phyloP scores from a whole-genome alignment of 2,113 vertebrate species.

The Setophaga kirtlandii region DNA sequence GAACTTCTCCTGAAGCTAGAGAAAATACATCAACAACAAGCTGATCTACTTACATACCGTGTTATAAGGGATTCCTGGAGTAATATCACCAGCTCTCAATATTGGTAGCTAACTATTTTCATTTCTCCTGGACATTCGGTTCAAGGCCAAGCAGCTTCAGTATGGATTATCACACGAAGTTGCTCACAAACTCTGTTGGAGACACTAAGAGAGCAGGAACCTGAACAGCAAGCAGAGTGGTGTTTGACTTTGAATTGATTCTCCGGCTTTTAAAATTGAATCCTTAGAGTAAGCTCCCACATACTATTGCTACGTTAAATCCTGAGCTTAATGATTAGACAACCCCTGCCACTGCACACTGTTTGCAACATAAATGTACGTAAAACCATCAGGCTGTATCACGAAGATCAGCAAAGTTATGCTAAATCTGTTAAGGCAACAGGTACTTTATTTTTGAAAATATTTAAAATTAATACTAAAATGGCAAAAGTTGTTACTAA shows the following conservation, averaged over 20 bases:
- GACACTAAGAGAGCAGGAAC: background rate
- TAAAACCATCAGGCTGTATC: slow-evolving; percentile 7
- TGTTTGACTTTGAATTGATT: background rate
- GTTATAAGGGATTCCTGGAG: background rate
- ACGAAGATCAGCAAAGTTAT: slow-evolving; percentile 37
- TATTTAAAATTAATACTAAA: background rate
- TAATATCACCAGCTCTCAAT: background rate
- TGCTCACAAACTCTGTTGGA: background rate
- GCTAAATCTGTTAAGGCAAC: background rate
- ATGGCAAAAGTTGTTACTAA: background rate
- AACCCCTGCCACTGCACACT: background rate
- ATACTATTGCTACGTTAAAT: slow-evolving; percentile 23
- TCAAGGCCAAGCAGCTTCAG: background rate
- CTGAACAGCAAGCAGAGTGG: background rate
- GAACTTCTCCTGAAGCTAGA: background rate
- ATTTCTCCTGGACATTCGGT: background rate
- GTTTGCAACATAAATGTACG: background rate
- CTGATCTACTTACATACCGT: background rate
- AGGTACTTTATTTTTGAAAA: background rate
- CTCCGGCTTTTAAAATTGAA: slow-evolving; percentile 8
- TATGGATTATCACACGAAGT: fast-evolving
- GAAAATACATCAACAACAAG: background rate
- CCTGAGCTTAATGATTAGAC: slow-evolving; percentile 25
- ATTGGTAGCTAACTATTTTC: background rate
- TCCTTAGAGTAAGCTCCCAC: slow-evolving; percentile 9